Evolutionary conservation across 1,140 invertebrate genomes (phyloP), one percentile per base, ranked within the genome.

Genomic region (Eumaeus atala): DNA sequence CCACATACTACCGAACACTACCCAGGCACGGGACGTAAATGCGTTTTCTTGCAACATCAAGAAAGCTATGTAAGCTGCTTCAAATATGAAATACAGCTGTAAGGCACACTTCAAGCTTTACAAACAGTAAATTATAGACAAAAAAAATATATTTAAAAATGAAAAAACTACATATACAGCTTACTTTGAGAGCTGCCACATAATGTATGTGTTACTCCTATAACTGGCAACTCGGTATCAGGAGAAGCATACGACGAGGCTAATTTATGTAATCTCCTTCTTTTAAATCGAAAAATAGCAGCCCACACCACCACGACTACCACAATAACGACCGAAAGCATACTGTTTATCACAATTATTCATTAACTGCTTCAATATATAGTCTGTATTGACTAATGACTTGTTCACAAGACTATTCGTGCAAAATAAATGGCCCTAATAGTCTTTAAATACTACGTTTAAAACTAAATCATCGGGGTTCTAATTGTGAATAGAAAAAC

Each of bases 221-320:
- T 64, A 16, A 76, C 4, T 2, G 79, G 73, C 6, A 72, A 38
- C 10, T 73, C 64, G 1, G 37, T 40, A 0, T 62, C 51, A 3
- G 60, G 51, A 0, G 44, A 37, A 0, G 70, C 61, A 28, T 80
- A 51, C 0, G 47, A 48, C 0, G 68, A 48, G 16, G 79, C 79
- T 33, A 84, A 51, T 16, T 67, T 55, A 21, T 80, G 74, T 74
- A 84, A 71, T 21, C 61, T 60, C 51, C 75, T 59, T 47, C 77
- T 72, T 35, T 58, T 70, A 51, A 66, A 74, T 44, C 72, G 66
- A 34, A 70, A 80, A n/a, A 64, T 35, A 9, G 66, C 40, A 9
- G 52, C 47, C 72, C 77, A 80, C 37, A 68, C 18, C 28, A 70
- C 50, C 5, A 62, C 6, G 49, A 70, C 58, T 16, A 61, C 9